Evolutionary conservation across 2,797 vertebrate genomes (phyloP), one percentile per base, ranked within the genome.

Genomic region (Tangara arthus): DNA sequence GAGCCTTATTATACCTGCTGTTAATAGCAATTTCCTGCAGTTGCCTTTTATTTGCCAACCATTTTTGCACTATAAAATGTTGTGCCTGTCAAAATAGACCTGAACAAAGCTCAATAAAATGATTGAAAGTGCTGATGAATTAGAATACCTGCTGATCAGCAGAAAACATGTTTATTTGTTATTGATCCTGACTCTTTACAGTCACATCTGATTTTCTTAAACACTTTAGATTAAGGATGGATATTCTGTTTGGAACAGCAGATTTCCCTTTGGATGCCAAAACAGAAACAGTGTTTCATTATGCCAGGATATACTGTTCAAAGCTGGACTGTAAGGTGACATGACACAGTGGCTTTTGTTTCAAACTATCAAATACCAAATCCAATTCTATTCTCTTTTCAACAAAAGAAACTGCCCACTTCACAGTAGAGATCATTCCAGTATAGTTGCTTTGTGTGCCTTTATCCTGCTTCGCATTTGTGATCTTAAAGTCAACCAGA

Each of bases 61-160:
- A 49, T 77, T 87, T 82, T 77, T 60, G 30, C 32, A 12, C 24
- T 78, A 50, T 17, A 83, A 82, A 87, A 89, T 27, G 17, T 39
- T 77, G 39, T 9, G 10, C 26, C 57, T 65, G 19, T 28, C 28
- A 84, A 93, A 89, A 75, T 41, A 80, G 65, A 23, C 30, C 69
- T 49, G 69, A 93, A 63, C 35, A 80, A 93, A 94, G 66, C 66
- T 89, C 82, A 84, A 44, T 79, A 86, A 82, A 95, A 60, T 26
- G 15, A 56, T 55, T 86, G n/a, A 57, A 93, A 86, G 35, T 39
- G 72, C 76, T 94, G 82, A 82, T 90, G 75, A 94, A 86, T 55
- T 82, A 56, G 32, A 92, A 89, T 66, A 93, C 75, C 61, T 46
- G 55, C 82, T 95, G 80, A 90, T 76, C 52, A 71, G 53, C 55